Evolutionary conservation across 2,797 vertebrate species (phyloP), one percentile per base, ranked within the genome.

Genomic region (Acestrorhynchus altus): DNA sequence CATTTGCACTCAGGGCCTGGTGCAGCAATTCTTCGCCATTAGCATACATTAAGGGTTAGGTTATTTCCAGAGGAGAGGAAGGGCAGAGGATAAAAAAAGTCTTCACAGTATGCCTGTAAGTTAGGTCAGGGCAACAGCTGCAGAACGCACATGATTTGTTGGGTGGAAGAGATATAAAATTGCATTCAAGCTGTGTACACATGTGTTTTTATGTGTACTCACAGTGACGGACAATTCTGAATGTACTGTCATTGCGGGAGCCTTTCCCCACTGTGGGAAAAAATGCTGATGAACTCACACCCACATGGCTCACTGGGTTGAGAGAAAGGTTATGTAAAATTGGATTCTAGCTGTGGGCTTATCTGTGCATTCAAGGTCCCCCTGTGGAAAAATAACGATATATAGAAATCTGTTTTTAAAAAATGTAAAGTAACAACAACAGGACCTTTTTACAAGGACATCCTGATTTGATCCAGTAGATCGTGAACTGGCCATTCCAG

Each of bases 31-130:
- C 84, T 80, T 81, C 84, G 66, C 74, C 83, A 91, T 91, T 92
- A 90, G 89, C 85, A 86, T 90, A 85, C 86, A 88, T 93, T 91
- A 91, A 83, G 85, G 90, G 87, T 83, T 81, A 78, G 77, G 71
- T 78, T 81, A 78, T 77, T 85, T 88, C 79, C 72, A n/a, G 49
- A 89, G 86, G 83, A 82, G 79, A 78, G 67, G 35, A 61, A 77
- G 31, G 31, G 6, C 31, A 6, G 31, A 83, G 46, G 68, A 65
- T 49, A 64, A 67, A 60, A 68, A 81, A 76, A 54, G 72, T 74
- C 61, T 69, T 78, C 54, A 56, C 72, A 70, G 79, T 46, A 74
- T 79, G 69, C 74, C 79, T 67, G 77, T 80, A 59, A 83, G 67
- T 76, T 4, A 24, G n/a, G 15, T 35, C 15, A 22, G 11, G 24